Conservation (phyloP, 2,113 vertebrate genomes). For the Clupea harengus region DNA sequence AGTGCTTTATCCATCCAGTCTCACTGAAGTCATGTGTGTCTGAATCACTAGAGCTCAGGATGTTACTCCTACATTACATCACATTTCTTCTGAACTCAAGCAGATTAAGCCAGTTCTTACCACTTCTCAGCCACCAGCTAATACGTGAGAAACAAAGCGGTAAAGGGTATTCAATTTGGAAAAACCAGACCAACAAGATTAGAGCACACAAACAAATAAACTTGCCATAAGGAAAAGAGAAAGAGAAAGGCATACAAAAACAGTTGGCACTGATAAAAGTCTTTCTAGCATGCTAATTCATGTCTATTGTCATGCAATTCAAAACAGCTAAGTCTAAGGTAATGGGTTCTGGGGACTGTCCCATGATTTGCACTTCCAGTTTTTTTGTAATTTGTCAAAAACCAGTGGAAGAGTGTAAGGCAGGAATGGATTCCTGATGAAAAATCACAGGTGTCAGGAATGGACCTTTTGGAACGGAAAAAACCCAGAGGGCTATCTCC, state of each 20-base stretch:
- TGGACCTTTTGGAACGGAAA: no score
- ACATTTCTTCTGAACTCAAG: constrained; percentile 30
- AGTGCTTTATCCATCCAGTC: neutral
- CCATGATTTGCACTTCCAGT: no score
- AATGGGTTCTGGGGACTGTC: no score
- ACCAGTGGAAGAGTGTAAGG: constrained; percentile 5
- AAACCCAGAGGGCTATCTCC: no score
- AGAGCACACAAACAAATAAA: neutral
- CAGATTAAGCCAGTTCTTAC: constrained; percentile 17
- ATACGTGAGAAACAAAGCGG: neutral
- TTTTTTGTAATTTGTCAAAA: constrained; percentile 12
- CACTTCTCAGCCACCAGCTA: neutral
- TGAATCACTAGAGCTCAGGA: constrained; percentile 54
- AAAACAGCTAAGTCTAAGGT: no score
- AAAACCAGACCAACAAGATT: neutral
- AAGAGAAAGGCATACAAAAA: no score
- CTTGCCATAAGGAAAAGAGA: no score
- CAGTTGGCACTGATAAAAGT: no score
- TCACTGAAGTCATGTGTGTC: constrained; percentile 49
- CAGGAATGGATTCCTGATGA: no score
- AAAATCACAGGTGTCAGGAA: no score
- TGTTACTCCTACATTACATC: constrained; percentile 52
- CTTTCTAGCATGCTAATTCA: no score
- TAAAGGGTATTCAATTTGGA: neutral
- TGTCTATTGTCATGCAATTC: no score